Evolutionary conservation across 2,797 vertebrate genomes (phyloP), one percentile per base, ranked within the genome.

Genomic region (Platyrinchus mystaceus): DNA sequence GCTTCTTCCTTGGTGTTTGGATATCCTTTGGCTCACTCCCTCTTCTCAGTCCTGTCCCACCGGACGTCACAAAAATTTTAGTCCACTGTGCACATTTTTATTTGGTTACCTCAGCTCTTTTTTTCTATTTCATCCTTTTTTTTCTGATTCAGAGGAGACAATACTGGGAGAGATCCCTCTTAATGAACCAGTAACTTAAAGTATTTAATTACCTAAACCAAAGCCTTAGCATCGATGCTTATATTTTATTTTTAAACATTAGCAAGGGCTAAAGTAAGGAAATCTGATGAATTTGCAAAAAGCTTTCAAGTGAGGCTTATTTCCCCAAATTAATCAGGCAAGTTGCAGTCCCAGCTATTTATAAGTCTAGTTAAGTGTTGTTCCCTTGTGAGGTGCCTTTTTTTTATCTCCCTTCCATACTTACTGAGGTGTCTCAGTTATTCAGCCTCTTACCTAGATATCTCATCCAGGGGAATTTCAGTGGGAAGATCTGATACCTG

Each of bases 311-410:
- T 23, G 47, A 93, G 76, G 32, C 64, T 97, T 93, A 89, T 97
- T 95, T 94, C 89, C 94, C 94, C 92, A 96, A 95, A 97, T 98
- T 97, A 97, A 98, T 97, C 97, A 96, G 94, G 76, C 5, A 53
- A 89, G 93, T 81, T 96, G 82, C 80, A 94, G 93, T 80, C 70
- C 55, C 44, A 87, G 94, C 96, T 97, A 97, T 98, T 97, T 97
- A 97, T 97, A 98, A 96, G 97, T 97, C 97, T 97, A 82, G 96
- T 97, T 97, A 97, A 97, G 93, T 76, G 75, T 59, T 90, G 86
- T 28, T 97, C 97, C 96, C 95, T 69, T 53, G 91, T 13, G 91
- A 96, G 90, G 92, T 90, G 85, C 46, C 69, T 89, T 84, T 90
- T 87, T 70, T 85, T 56, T 83, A 44, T 81, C 49, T 62, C 50